Percentiles rank a stretch among this genome's conserved stretches.
phyloP scores from a whole-genome alignment of 2,797 vertebrate species.

The Lagorchestes hirsutus region DNA sequence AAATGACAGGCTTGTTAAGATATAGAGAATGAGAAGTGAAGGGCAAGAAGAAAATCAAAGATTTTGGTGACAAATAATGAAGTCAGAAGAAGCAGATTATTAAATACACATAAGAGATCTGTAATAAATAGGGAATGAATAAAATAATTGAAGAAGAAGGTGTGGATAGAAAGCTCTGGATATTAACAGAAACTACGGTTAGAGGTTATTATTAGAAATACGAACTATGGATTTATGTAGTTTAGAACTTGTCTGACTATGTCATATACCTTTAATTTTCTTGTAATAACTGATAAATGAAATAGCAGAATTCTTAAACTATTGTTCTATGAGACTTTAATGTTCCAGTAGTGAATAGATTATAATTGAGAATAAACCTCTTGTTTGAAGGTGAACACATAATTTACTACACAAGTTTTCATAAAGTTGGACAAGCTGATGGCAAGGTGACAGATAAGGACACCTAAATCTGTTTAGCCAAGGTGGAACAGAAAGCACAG shows the following conservation, averaged over 20 bases:
- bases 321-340: neutral
- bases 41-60: neutral
- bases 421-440: conserved; percentile 1
- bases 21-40: neutral
- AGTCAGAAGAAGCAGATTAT: neutral
- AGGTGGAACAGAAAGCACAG: conserved; percentile 38
- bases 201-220: no score
- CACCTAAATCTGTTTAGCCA: conserved; percentile 49
- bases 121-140: neutral
- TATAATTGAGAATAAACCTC: neutral
- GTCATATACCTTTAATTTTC: neutral
- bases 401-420: neutral
- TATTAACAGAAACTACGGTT: neutral
- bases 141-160: neutral
- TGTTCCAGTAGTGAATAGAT: neutral
- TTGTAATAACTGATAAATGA: neutral
- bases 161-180: neutral
- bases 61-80: neutral
- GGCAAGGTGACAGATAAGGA: conserved; percentile 48
- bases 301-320: neutral
- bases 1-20: neutral
- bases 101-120: neutral
- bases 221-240: neutral
- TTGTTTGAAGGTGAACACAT: neutral
- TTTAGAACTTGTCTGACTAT: neutral